These are phyloP conservation scores for cattle (Bos taurus) DNA, from an alignment of 2,113 vertebrate species.

Conservation along the genomic window ARS-UCD2.0 NC_037339.1:48390001-48390500, in stretches of 20 bases:
- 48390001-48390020: constrained; percentile 52
- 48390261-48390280: not conserved
- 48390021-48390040: constrained; percentile 45
- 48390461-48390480: not conserved
- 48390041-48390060: constrained; percentile 24
- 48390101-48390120: not conserved
- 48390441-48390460: not conserved
- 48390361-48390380: not conserved
- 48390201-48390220: not conserved
- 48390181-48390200: not conserved
- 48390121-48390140: not conserved
- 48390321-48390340: not conserved
- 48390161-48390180: not conserved
- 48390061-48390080: not conserved
- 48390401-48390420: not conserved
- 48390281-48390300: not conserved
- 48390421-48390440: not conserved
- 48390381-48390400: not conserved
- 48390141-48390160: not conserved
- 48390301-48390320: not conserved
- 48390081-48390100: not conserved
- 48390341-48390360: not conserved
- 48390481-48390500: not conserved
- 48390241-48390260: not conserved
- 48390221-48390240: not conserved